phyloP scores from a whole-genome alignment of 2,797 vertebrate species.

The Coreius guichenoti region DNA sequence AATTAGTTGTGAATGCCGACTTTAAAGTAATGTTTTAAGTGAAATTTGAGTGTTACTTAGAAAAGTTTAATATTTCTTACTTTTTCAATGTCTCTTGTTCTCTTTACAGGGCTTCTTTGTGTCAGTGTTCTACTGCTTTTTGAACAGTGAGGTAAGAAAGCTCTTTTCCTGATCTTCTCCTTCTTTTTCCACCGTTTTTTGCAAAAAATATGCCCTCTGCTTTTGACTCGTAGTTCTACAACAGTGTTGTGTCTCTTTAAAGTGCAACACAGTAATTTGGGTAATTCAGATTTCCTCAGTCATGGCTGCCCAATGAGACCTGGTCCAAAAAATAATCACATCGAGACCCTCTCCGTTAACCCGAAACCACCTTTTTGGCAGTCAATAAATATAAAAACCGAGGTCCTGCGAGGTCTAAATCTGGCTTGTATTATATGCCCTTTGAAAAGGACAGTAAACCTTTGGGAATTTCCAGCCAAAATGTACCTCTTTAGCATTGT shows the following conservation, averaged over 20 bases:
- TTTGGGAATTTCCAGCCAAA: constrained; percentile 30
- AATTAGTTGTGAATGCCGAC: neutral
- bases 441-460: constrained; percentile 25
- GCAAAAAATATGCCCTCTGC: neutral
- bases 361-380: constrained; percentile 18
- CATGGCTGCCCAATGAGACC: constrained; percentile 13
- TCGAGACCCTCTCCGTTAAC: constrained; percentile 13
- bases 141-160: constrained; percentile 95
- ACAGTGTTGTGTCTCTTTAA: constrained; percentile 31
- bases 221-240: constrained; percentile 1
- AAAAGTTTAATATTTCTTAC: neutral
- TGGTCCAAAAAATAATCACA: constrained; percentile 48
- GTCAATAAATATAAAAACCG: constrained; percentile 37
- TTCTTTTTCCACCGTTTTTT: neutral
- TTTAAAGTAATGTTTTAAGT: neutral
- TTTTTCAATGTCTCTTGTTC: neutral
- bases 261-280: constrained; percentile 50
- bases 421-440: constrained; percentile 32
- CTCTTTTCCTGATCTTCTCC: neutral
- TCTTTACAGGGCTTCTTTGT: constrained; percentile 93
- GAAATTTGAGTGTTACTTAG: neutral
- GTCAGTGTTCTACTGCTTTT: constrained; percentile 98
- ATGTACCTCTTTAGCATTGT: neutral
- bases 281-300: constrained; percentile 24
- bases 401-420: constrained; percentile 22